Conservation (phyloP, 1,140 invertebrate species). For the Acromyrmex heyeri region DNA sequence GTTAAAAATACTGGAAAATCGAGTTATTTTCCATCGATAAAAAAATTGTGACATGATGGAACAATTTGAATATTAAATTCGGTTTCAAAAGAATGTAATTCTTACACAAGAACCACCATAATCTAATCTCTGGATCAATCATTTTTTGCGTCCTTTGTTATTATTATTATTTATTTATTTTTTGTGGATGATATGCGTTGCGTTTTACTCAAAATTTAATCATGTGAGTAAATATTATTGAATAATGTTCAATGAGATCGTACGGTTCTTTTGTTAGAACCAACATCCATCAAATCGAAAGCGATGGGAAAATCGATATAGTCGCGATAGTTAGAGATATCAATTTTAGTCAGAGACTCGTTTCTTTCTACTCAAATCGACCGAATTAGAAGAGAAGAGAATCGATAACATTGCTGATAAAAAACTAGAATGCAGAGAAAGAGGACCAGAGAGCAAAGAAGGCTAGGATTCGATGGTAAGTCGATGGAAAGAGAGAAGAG, state of each 20-base stretch:
- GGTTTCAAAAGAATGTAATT: too few species aligned
- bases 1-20: too few species aligned
- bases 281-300: slow-evolving; percentile 32
- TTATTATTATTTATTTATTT: not conserved
- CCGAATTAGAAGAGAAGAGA: slow-evolving; percentile 6
- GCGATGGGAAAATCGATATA: not conserved
- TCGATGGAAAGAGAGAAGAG: not conserved
- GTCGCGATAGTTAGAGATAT: slow-evolving; percentile 33
- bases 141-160: not conserved
- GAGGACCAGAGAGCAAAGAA: not conserved
- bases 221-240: not conserved
- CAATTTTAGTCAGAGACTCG: slow-evolving; percentile 17
- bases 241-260: slow-evolving; percentile 19
- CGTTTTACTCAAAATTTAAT: not conserved
- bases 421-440: not conserved
- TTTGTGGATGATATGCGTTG: not conserved
- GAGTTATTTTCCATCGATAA: too few species aligned
- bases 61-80: too few species aligned
- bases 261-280: not conserved
- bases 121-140: not conserved
- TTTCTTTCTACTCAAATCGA: slow-evolving; percentile 12
- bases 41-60: too few species aligned
- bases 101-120: too few species aligned
- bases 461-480: not conserved
- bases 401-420: slow-evolving; percentile 31